A percentile compares a stretch with the other conserved stretches of the same genome.
phyloP scores from a whole-genome alignment of 64 coral and sea anemone species.

The Orbicella faveolata region DNA sequence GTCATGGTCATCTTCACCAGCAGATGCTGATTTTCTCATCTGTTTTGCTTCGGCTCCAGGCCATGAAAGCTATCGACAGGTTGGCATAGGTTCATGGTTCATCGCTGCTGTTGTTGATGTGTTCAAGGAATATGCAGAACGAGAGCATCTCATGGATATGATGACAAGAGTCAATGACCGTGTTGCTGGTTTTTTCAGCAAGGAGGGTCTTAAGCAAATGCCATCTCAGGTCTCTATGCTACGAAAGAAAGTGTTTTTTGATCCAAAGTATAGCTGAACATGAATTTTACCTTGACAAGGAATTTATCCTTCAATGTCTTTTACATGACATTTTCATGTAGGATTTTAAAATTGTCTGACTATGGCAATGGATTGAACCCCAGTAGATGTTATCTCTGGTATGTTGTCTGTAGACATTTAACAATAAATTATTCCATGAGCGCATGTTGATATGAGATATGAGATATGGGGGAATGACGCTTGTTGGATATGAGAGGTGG shows the following conservation, averaged over 20 bases:
- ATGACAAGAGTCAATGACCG: slow-evolving; percentile 70
- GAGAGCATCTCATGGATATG: slow-evolving; percentile 81
- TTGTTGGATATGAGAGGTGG: too few relatives aligned
- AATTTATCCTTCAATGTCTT: too few relatives aligned
- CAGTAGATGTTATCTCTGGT: too few relatives aligned
- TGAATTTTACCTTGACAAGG: background rate
- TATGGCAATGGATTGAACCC: too few relatives aligned
- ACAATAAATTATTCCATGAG: too few relatives aligned
- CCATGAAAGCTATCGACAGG: slow-evolving; percentile 58
- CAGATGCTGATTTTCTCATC: slow-evolving; percentile 80
- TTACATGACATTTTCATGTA: too few relatives aligned
- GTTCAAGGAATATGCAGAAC: slow-evolving; percentile 47
- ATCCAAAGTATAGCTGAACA: background rate
- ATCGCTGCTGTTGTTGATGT: slow-evolving; percentile 47
- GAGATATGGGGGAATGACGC: too few relatives aligned
- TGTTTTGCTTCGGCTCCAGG: slow-evolving; percentile 75
- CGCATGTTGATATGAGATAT: too few relatives aligned
- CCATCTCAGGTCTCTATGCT: slow-evolving; percentile 80
- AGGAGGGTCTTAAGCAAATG: slow-evolving; percentile 66
- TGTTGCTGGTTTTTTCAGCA: slow-evolving; percentile 44
- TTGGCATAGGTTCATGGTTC: slow-evolving; percentile 65
- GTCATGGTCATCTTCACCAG: slow-evolving; percentile 51
- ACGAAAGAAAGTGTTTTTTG: slow-evolving; percentile 68
- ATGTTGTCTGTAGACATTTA: too few relatives aligned
- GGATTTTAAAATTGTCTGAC: too few relatives aligned